Percentiles rank a stretch among this genome's conserved stretches.
Evolutionary conservation across 2,888 invertebrate species (phyloP).

Genomic region (Exocentrus adspersus): DNA sequence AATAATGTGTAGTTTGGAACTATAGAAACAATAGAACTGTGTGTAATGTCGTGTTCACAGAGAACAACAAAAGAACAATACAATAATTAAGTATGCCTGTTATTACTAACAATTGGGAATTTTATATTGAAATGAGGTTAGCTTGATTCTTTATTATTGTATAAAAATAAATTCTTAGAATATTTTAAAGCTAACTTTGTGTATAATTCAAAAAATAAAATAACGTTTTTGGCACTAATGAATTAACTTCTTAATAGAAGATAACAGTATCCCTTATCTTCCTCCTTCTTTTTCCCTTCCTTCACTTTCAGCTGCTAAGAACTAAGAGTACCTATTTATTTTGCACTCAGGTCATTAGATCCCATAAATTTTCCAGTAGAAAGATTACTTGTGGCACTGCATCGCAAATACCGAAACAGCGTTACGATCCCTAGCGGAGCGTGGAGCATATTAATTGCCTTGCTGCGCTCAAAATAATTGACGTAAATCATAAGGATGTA

Average conservation of each 20-base stretch:
- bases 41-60: background rate
- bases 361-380: background rate
- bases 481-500: conserved; percentile 41
- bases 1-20: no score
- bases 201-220: no score
- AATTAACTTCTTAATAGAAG: no score
- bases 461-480: conserved; percentile 32
- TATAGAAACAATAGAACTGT: background rate
- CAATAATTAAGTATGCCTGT: background rate
- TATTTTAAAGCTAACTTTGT: no score
- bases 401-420: conserved; percentile 19
- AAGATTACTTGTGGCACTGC: conserved; percentile 6
- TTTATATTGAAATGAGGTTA: no score
- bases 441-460: conserved; percentile 32
- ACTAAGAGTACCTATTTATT: background rate
- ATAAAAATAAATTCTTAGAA: no score
- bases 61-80: background rate
- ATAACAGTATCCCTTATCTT: no score
- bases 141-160: no score
- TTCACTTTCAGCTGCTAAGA: background rate
- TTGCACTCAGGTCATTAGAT: background rate
- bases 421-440: conserved; percentile 30
- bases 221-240: no score
- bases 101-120: no score
- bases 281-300: no score